phyloP scores from a whole-genome alignment of 1,140 invertebrate species.

The Odontomachus brunneus region DNA sequence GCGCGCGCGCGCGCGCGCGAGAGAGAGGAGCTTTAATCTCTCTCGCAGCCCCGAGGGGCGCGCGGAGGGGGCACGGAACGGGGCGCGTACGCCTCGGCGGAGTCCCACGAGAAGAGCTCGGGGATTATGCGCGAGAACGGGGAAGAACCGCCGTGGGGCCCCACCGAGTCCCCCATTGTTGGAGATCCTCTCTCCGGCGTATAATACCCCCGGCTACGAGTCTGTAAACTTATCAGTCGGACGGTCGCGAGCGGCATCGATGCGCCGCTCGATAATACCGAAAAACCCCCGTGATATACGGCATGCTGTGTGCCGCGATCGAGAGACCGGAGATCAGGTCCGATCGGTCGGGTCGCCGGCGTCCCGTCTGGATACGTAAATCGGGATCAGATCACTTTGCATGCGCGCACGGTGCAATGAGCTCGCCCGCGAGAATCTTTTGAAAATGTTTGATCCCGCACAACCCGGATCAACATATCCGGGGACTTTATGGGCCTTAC shows the following conservation, averaged over 20 bases:
- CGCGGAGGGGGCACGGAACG: neutral
- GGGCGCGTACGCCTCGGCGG: slow-evolving; percentile 34
- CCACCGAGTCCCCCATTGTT: slow-evolving; percentile 43
- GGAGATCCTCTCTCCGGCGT: slow-evolving; percentile 42
- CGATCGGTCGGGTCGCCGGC: slow-evolving; percentile 20
- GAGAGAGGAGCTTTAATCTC: slow-evolving; percentile 56
- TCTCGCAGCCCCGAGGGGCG: slow-evolving; percentile 3
- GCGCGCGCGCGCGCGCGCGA: slow-evolving; percentile 12
- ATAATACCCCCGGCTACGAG: slow-evolving; percentile 49
- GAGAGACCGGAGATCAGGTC: neutral
- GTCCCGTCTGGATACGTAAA: slow-evolving; percentile 36
- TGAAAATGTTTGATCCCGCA: slow-evolving; percentile 20
- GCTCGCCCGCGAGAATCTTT: slow-evolving; percentile 4
- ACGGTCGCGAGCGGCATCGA: slow-evolving; percentile 53
- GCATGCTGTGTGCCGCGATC: too few relatives aligned
- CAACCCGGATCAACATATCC: slow-evolving; percentile 53
- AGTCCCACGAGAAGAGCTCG: slow-evolving; percentile 24
- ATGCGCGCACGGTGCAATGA: neutral
- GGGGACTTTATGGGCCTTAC: slow-evolving; percentile 21
- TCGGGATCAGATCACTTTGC: slow-evolving; percentile 56
- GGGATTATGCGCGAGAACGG: slow-evolving; percentile 53
- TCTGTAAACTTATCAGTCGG: slow-evolving; percentile 59
- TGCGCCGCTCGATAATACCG: slow-evolving; percentile 58
- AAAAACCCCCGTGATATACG: slow-evolving; percentile 39
- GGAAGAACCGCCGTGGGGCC: slow-evolving; percentile 24